Percentiles rank a stretch among this genome's conserved stretches.
phyloP scores from a whole-genome alignment of 53 echinoderm and acorn worm species.

The Mesocentrotus franciscanus region DNA sequence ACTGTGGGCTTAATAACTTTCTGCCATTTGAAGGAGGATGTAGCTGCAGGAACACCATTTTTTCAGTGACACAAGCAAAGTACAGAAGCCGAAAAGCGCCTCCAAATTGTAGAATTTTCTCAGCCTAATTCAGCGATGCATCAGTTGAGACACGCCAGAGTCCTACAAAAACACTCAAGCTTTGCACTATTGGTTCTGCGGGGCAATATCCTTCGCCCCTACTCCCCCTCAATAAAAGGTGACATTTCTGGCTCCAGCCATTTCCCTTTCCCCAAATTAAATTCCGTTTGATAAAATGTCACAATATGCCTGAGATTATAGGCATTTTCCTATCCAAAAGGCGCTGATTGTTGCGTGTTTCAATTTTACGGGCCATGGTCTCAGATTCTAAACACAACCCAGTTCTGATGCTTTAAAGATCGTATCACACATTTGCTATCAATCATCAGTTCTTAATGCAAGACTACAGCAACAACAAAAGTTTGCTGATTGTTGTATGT shows the following conservation, averaged over 20 bases:
- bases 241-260: conserved; percentile 6
- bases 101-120: conserved; percentile 19
- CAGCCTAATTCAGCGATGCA: conserved; percentile 23
- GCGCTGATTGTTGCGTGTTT: conserved; percentile 37
- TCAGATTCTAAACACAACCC: not conserved
- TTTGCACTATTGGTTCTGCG: conserved; percentile 10
- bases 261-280: not conserved
- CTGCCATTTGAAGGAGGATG: no score
- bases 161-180: conserved; percentile 13
- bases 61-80: not conserved
- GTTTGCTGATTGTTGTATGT: no score
- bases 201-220: conserved; percentile 10
- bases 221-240: conserved; percentile 28
- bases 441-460: no score
- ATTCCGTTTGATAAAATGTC: conserved; percentile 35
- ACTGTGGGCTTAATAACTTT: no score
- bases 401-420: not conserved
- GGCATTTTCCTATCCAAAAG: conserved; percentile 5
- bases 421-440: not conserved
- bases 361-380: not conserved
- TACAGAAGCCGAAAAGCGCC: not conserved
- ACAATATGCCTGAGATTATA: conserved; percentile 10
- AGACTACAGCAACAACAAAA: no score
- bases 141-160: conserved; percentile 12
- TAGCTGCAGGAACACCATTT: not conserved